phyloP scores from a whole-genome alignment of 2,888 invertebrate species.

The Aromia moschata region DNA sequence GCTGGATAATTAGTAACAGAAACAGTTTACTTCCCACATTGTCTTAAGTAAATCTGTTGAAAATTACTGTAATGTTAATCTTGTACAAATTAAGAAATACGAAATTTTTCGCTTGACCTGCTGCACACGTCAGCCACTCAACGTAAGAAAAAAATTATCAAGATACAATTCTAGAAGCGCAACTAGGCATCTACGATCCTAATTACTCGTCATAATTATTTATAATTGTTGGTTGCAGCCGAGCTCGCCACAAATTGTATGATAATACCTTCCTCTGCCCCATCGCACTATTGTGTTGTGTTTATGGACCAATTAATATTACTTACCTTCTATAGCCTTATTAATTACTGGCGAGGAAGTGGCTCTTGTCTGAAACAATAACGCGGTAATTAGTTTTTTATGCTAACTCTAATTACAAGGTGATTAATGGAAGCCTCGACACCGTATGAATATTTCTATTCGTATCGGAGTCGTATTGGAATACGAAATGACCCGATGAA shows the following conservation, averaged over 20 bases:
- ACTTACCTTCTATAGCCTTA: slow-evolving; percentile 1
- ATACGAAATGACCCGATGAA: no score
- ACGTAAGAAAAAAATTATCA: background rate
- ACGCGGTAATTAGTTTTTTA: slow-evolving; percentile 12
- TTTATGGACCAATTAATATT: slow-evolving; percentile 14
- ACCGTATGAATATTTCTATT: no score
- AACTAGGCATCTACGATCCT: slow-evolving; percentile 1
- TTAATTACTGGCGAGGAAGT: slow-evolving; percentile 14
- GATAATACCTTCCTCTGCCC: slow-evolving; percentile 7
- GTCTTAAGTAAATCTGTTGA: no score
- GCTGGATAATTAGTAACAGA: no score
- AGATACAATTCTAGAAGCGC: background rate
- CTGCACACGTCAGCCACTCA: background rate
- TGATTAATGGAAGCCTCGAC: background rate
- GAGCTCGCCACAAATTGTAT: slow-evolving; percentile 8
- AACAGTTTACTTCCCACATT: no score
- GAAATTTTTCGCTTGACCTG: background rate
- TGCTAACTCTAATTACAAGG: background rate
- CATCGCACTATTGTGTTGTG: slow-evolving; percentile 7
- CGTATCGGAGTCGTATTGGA: no score
- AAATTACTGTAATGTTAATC: no score
- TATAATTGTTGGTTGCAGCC: slow-evolving; percentile 8
- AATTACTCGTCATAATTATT: slow-evolving; percentile 6
- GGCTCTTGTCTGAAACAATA: slow-evolving; percentile 10
- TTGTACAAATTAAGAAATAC: no score